phyloP scores from a whole-genome alignment of 1,140 invertebrate species.

The Chionoecetes opilio region DNA sequence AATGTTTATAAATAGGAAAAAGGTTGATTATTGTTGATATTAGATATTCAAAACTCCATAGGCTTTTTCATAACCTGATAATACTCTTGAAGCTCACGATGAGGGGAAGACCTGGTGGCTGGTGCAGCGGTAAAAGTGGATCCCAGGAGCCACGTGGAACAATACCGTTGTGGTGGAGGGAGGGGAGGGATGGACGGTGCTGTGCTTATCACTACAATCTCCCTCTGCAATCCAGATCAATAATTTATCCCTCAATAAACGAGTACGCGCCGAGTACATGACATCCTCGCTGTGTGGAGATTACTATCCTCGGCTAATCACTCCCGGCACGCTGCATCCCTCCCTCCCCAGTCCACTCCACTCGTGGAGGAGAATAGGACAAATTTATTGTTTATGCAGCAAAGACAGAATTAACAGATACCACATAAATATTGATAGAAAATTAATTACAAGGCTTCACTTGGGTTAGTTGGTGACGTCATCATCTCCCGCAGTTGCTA shows the following conservation, averaged over 20 bases:
- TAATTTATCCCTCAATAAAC: slow-evolving; percentile 10
- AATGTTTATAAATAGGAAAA: background rate
- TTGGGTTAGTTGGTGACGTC: too few relatives aligned
- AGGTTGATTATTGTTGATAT: background rate
- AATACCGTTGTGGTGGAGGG: background rate
- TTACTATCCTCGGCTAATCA: background rate
- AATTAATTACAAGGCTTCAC: too few relatives aligned
- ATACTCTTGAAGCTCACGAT: too few relatives aligned
- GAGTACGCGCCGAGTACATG: slow-evolving; percentile 2
- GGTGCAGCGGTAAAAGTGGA: too few relatives aligned
- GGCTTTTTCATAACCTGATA: too few relatives aligned
- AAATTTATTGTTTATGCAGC: too few relatives aligned
- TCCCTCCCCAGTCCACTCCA: background rate
- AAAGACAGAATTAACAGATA: too few relatives aligned
- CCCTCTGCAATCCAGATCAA: background rate
- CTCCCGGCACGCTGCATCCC: background rate
- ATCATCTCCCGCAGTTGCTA: too few relatives aligned
- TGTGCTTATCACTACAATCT: background rate
- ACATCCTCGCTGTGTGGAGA: background rate
- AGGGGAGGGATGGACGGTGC: background rate
- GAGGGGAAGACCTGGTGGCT: too few relatives aligned
- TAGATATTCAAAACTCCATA: too few relatives aligned
- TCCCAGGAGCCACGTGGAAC: background rate
- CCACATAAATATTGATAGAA: too few relatives aligned
- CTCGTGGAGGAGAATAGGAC: too few relatives aligned